Percentiles rank a stretch among this genome's conserved stretches.
These are phyloP conservation scores for Equus quagga DNA, from an alignment of 2,113 vertebrate species.

Conservation along the genomic window DNA sequence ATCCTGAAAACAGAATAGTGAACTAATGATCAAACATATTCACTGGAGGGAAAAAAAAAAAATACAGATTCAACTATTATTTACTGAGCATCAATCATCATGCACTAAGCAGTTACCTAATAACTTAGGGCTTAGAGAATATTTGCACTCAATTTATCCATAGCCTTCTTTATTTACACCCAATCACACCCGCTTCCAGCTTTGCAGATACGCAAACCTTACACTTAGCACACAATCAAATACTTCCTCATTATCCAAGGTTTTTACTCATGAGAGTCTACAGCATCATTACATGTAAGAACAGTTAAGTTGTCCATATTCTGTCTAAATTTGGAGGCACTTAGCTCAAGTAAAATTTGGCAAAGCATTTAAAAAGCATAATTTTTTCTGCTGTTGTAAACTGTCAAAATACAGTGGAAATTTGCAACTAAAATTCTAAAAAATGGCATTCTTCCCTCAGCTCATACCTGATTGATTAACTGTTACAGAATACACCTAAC, in stretches of 20 bases:
- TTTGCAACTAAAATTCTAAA: conserved; percentile 52
- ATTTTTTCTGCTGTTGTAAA: conserved; percentile 17
- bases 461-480: not conserved
- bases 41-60: not conserved
- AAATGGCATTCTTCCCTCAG: conserved; percentile 29
- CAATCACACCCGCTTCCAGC: not conserved
- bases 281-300: not conserved
- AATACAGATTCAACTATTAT: not conserved
- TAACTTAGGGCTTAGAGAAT: not conserved
- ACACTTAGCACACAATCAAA: not conserved
- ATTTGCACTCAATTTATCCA: not conserved
- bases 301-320: not conserved
- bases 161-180: not conserved
- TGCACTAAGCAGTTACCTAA: not conserved
- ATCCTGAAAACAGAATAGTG: not conserved
- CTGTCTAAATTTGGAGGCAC: conserved; percentile 36
- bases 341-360: conserved; percentile 38
- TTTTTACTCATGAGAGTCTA: not conserved
- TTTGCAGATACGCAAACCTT: not conserved
- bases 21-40: not conserved
- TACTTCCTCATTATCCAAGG: not conserved
- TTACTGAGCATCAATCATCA: not conserved
- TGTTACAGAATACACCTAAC: not conserved
- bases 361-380: conserved; percentile 49
- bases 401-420: not conserved